Evolutionary conservation across 2,113 vertebrate species (phyloP).

Genomic region (human): DNA sequence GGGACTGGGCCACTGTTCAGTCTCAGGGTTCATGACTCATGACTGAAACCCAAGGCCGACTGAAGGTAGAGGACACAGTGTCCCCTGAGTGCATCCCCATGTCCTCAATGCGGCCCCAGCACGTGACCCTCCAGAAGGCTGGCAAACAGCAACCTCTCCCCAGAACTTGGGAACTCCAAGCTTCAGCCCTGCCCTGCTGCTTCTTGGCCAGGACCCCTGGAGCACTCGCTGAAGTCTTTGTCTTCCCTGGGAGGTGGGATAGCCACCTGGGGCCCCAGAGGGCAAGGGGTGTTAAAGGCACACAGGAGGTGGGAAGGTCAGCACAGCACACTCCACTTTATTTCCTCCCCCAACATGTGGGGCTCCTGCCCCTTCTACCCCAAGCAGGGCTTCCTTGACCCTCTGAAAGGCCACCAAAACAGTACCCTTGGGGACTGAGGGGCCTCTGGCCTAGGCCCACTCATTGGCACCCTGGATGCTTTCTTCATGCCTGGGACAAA

Average conservation of each 20-base stretch:
- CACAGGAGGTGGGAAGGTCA: background rate
- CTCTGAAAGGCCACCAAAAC: background rate
- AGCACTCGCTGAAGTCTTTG: rapidly evolving
- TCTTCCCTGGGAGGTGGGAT: background rate
- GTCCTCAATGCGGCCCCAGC: background rate
- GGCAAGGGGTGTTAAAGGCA: background rate
- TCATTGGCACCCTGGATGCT: background rate
- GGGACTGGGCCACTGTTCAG: background rate
- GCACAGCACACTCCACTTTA: constrained; percentile 22
- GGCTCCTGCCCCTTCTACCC: background rate
- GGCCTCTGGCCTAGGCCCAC: too few relatives aligned
- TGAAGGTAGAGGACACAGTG: too few relatives aligned
- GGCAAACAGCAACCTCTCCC: background rate
- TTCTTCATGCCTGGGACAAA: background rate
- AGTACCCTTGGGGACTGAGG: background rate
- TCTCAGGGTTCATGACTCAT: background rate
- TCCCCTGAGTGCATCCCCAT: rapidly evolving
- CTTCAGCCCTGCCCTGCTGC: background rate
- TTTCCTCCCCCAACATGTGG: background rate
- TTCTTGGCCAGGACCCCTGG: background rate
- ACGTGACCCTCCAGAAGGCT: background rate
- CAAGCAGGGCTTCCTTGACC: background rate
- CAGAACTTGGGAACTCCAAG: too few relatives aligned
- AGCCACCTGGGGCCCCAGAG: rapidly evolving
- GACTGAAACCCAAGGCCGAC: background rate